Evolutionary conservation across 2,888 invertebrate genomes (phyloP), one percentile per base, ranked within the genome.

Genomic region (Melanotus villosus): DNA sequence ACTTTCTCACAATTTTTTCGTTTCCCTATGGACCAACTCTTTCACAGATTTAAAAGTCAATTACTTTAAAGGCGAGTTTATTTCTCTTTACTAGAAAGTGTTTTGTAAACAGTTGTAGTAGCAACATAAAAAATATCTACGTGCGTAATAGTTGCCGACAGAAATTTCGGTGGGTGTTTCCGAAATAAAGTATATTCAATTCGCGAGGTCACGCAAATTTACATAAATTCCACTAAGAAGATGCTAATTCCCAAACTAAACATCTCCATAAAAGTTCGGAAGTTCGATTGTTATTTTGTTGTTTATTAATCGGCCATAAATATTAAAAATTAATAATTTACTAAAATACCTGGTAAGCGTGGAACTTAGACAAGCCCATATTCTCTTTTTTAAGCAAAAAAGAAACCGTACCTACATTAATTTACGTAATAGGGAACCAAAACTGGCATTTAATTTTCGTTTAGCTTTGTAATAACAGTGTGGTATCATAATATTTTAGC

Each of bases 11-110:
- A n/a, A 21, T 47, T 47, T 47, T 47, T 23, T 23, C 21, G 47
- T 47, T 47, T 47, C 12, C 47, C 47, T 47, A 12, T 23, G 47
- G 47, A 19, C 47, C 47, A 47, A 47, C 47, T 47, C 47, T 47
- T 47, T 47, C 47, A 47, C 47, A 47, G 23, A 47, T 47, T 47
- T 47, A 47, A 21, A 47, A 47, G 47, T 47, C 47, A 47, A 47
- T 19, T 47, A 23, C 47, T 47, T 23, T n/a, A 23, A 10, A 47
- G n/a, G 45, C 47, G 23, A 23, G 47, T 47, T 47, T 47, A 26
- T 21, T 47, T 47, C 21, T 23, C 12, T n/a, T 47, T 26, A 23
- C 23, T 47, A 47, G 47, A 47, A 47, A 47, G 47, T 47, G 23
- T 47, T 41, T 41, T 41, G 41, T 45, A 45, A 45, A 21, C 21